Base-by-base conservation (phyloP, 2,888 invertebrate genomes). In the Thera obeliscata region DNA sequence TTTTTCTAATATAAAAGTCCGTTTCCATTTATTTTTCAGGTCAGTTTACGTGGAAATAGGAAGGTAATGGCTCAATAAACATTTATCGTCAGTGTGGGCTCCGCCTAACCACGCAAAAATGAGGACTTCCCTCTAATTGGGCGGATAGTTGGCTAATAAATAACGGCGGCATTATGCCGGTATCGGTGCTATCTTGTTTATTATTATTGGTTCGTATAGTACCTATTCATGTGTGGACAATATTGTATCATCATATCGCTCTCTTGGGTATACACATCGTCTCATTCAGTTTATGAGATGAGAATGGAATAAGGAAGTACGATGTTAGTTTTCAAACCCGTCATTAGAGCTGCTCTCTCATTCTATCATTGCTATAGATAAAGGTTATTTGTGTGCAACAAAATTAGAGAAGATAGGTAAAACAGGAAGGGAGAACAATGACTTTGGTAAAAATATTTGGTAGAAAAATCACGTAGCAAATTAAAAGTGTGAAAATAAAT, bases 51-150 rank as follows among this genome's bases (percentile, higher is more conserved):
- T 52, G 33, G 7, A 33, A 52, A 33, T 7, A 52, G 7, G n/a
- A 38, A 56, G n/a, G 7, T n/a, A 41, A 38, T 56, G 36, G 46
- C 35, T 46, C 46, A 35, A 48, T 57, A 56, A 43, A 22, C 22
- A 35, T 46, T 36, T 9, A 33, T 46, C 33, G 46, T 12, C 38
- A 36, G 36, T 58, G 55, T 56, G 22, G 33, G 22, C 56, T n/a
- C 43, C 11, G 56, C 64, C 62, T 64, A 7, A 57, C 65, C 60
- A 61, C 61, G 52, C 67, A 71, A 74, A 71, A 71, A 74, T 69
- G 66, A 67, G 64, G 64, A 69, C 61, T 67, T 66, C 56, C 64
- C 67, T 69, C 74, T 76, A 76, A 76, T 76, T 75, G 76, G 71
- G 69, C 61, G 57, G 75, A 74, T 75, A 73, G 70, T 73, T 62